Conservation (phyloP, 2,113 vertebrate species). For the Hippocampus comes region DNA sequence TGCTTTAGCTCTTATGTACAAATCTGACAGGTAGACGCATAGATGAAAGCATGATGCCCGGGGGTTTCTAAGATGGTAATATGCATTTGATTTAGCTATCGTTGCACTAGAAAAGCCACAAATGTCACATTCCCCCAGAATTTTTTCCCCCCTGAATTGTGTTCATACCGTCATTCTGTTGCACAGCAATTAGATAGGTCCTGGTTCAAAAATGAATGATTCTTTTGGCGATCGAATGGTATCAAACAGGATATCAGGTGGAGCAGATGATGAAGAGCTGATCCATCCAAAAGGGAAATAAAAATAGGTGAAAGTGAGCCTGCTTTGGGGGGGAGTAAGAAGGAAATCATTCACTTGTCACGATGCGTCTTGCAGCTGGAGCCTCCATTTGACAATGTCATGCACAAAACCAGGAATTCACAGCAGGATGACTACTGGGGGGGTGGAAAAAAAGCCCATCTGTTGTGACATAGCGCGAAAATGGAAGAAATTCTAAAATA, state of each 20-base stretch:
- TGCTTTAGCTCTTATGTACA: slow-evolving; percentile 27
- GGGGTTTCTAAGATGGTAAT: slow-evolving; percentile 35
- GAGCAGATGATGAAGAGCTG: slow-evolving; percentile 30
- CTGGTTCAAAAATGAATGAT: slow-evolving; percentile 22
- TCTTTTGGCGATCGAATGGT: slow-evolving; percentile 38
- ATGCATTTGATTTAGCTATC: slow-evolving; percentile 49
- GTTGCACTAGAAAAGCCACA: slow-evolving; percentile 17
- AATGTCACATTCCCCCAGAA: slow-evolving; percentile 32
- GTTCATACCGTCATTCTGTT: slow-evolving; percentile 55
- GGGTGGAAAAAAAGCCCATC: slow-evolving; percentile 54
- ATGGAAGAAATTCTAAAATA: slow-evolving; percentile 19
- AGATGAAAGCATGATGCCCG: neutral
- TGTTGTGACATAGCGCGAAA: slow-evolving; percentile 55
- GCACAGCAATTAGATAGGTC: slow-evolving; percentile 12
- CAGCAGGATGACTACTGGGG: slow-evolving; percentile 48
- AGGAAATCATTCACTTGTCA: slow-evolving; percentile 68
- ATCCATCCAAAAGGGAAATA: slow-evolving; percentile 26
- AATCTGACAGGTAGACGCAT: slow-evolving; percentile 29
- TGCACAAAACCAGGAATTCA: slow-evolving; percentile 55
- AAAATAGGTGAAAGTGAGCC: slow-evolving; percentile 34
- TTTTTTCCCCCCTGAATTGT: slow-evolving; percentile 9
- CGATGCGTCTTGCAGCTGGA: slow-evolving; percentile 65
- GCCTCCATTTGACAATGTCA: slow-evolving; percentile 67
- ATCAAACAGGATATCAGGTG: slow-evolving; percentile 44
- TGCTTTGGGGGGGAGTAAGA: slow-evolving; percentile 31